Evolutionary conservation across 1,140 invertebrate species (phyloP), one percentile per base, ranked within the genome.

Genomic region (Cotesia vestalis): DNA sequence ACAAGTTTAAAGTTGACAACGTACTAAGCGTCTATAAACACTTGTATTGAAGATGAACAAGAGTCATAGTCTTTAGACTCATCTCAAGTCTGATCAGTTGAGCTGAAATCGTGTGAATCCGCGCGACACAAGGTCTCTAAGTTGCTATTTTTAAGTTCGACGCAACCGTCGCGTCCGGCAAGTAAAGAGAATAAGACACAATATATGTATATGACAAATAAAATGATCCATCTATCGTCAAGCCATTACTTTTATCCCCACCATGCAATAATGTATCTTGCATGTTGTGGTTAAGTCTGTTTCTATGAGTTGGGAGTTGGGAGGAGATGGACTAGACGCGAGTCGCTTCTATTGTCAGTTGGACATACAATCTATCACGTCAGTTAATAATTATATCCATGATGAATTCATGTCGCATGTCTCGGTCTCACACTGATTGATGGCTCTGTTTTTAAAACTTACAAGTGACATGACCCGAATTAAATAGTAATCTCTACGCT

Each of bases 61-160:
- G 27, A 27, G 27, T 27, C 27, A 27, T 27, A 27, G 27, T 14
- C 63, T 51, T 40, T 9, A 17, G 63, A 20, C 63, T 66, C 63
- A 66, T 66, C 63, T 27, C 27, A 27, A 27, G 27, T 27, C 27
- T 27, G 27, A 27, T 2, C 27, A 27, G 27, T 27, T 27, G 27
- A 34, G 27, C 27, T 67, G 4, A 40, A 67, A 67, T 67, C 27
- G 66, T 67, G 66, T 55, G 66, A 67, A 67, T 67, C 66, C 51
- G 66, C 51, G 51, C 51, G 51, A 67, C 66, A 67, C 66, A 67
- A 67, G 51, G 66, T 67, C 66, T 67, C 51, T 4, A 51, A 8
- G 12, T 12, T 27, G 66, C 27, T 67, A 67, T 67, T 67, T 67
- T 53, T 67, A 67, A 53, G 53, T 67, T 67, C 66, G 66, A 67